phyloP scores from a whole-genome alignment of 2,113 vertebrate species.

The Cynopterus brachyotis region DNA sequence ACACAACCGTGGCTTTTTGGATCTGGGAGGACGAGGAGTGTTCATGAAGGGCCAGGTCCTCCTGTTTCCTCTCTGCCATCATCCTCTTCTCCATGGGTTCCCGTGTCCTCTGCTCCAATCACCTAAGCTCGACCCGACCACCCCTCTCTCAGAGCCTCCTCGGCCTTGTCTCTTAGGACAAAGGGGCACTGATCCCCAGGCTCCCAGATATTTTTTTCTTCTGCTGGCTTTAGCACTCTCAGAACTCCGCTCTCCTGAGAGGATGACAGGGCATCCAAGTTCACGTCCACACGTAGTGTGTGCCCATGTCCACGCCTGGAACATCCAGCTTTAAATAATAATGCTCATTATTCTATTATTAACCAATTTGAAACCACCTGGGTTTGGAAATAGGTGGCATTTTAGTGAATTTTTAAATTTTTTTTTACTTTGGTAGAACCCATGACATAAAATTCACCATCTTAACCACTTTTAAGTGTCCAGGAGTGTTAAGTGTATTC shows the following conservation, averaged over 20 bases:
- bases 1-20: rapidly evolving
- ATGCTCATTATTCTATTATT: rapidly evolving
- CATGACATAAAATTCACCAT: not conserved
- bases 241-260: not conserved
- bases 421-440: not conserved
- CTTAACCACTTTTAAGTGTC: not conserved
- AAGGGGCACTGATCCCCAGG: not conserved
- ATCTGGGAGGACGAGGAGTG: not conserved
- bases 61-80: too few relatives aligned
- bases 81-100: not conserved
- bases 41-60: not conserved
- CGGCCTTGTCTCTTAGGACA: too few relatives aligned
- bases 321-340: too few relatives aligned
- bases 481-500: rapidly evolving
- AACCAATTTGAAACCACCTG: not conserved
- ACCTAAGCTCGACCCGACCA: rapidly evolving
- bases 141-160: rapidly evolving
- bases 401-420: not conserved
- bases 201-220: not conserved
- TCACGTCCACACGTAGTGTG: rapidly evolving
- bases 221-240: not conserved
- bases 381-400: not conserved
- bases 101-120: rapidly evolving
- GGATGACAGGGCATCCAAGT: rapidly evolving
- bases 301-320: rapidly evolving